Evolutionary conservation across 2,888 invertebrate species (phyloP).

Genomic region (Trachelus stipa): DNA sequence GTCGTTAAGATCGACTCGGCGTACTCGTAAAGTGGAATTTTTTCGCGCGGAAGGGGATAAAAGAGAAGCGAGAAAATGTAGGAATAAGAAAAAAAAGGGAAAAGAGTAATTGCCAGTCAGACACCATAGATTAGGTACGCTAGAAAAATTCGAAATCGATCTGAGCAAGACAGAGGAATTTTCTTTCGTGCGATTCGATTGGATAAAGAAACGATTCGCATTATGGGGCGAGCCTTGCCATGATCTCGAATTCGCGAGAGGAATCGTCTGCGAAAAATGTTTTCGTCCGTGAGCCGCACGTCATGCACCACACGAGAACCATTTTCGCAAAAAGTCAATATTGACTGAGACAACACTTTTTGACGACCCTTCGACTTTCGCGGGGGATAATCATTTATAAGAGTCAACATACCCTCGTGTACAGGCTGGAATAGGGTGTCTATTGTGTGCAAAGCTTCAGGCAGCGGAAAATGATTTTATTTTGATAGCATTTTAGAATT

Average conservation of each 20-base stretch:
- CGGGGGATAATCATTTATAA: slow-evolving; percentile 17
- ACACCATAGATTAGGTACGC: not conserved
- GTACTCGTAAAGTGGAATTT: not conserved
- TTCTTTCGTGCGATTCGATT: not conserved
- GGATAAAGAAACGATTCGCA: not conserved
- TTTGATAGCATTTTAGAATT: not conserved
- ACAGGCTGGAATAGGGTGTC: not conserved
- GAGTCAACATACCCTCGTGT: slow-evolving; percentile 17
- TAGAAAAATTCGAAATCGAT: not conserved
- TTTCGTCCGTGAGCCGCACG: not conserved
- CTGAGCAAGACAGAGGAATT: not conserved
- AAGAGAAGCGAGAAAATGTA: not conserved
- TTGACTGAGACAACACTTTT: slow-evolving; percentile 17
- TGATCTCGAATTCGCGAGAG: not conserved
- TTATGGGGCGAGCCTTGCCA: not conserved
- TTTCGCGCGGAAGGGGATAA: not conserved
- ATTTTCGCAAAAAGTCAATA: slow-evolving; percentile 17
- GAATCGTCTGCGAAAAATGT: not conserved
- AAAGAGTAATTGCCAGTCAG: not conserved
- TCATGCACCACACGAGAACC: slow-evolving; percentile 3
- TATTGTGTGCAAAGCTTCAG: not conserved
- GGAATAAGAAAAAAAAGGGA: not conserved
- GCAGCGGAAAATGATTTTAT: not conserved
- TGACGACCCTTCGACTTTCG: slow-evolving; percentile 14
- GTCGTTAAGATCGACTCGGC: not conserved